Conservation (phyloP, 2,888 invertebrate species). For the Polylopha cassiicola region DNA sequence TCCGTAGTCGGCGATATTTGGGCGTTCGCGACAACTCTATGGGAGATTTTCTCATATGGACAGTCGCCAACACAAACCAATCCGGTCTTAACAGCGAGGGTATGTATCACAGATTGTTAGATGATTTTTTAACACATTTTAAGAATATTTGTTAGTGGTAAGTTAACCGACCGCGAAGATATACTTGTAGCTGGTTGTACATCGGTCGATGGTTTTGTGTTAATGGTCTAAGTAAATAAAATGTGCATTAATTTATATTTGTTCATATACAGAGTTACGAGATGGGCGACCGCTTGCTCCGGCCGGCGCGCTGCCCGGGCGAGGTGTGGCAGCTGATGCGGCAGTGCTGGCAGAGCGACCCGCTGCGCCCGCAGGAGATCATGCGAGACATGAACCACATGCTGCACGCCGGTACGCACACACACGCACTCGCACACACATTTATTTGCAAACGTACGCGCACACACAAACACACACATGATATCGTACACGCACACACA, state of each 20-base stretch:
- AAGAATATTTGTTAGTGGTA: no score
- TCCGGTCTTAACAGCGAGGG: constrained; percentile 63
- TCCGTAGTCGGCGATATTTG: constrained; percentile 89
- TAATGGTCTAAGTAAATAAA: neutral
- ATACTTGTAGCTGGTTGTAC: neutral
- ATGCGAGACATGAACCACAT: constrained; percentile 91
- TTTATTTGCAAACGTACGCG: no score
- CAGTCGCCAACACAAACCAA: constrained; percentile 65
- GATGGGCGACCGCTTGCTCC: constrained; percentile 81
- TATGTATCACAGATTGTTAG: no score
- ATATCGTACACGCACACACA: no score
- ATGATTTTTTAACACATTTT: no score
- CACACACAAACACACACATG: no score
- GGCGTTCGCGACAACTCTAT: constrained; percentile 94
- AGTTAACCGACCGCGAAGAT: no score
- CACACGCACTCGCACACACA: neutral
- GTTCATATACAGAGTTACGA: constrained; percentile 75
- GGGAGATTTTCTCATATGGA: constrained; percentile 94
- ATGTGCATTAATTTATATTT: neutral
- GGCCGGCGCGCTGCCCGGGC: constrained; percentile 82
- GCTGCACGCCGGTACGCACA: constrained; percentile 79
- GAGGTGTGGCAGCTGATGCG: constrained; percentile 86
- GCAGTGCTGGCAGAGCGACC: constrained; percentile 88
- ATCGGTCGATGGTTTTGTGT: neutral
- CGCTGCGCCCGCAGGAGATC: constrained; percentile 88